Percentiles rank a stretch among this genome's conserved stretches.
phyloP scores from a whole-genome alignment of 2,113 vertebrate species.

The Labeo rohita region DNA sequence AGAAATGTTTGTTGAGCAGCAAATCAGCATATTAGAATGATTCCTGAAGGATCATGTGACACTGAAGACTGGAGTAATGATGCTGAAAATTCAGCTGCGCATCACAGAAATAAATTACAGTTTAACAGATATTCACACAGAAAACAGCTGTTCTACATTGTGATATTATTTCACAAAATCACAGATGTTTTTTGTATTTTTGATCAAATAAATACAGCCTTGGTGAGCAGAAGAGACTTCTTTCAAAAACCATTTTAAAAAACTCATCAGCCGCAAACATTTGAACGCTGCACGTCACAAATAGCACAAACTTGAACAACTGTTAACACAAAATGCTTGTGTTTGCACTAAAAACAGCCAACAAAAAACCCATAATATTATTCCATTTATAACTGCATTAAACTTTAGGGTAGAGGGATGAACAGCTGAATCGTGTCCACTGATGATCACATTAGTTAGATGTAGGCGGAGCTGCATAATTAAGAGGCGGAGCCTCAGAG shows the following conservation, averaged over 20 bases:
- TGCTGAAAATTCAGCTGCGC: neutral
- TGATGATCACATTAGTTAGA: neutral
- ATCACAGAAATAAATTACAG: neutral
- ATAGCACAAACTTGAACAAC: neutral
- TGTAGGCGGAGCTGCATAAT: neutral
- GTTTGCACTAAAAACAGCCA: neutral
- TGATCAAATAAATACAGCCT: neutral
- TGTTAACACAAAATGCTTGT: neutral
- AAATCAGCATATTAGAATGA: neutral
- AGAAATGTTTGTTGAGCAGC: neutral
- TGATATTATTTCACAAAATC: neutral
- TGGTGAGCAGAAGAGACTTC: neutral
- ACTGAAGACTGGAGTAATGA: neutral
- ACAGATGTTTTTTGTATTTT: neutral
- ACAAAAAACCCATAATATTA: neutral
- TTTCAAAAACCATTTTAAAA: neutral
- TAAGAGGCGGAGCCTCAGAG: too few species aligned
- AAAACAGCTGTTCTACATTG: neutral
- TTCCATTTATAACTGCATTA: neutral
- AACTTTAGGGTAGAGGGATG: too few species aligned
- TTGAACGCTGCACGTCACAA: neutral
- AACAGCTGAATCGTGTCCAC: neutral
- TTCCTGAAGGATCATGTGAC: neutral
- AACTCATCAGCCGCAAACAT: neutral
- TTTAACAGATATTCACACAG: neutral